These are phyloP conservation scores for Liopterus haemorrhoidalis DNA, from an alignment of 2,888 invertebrate species.

Conservation along the genomic window DNA sequence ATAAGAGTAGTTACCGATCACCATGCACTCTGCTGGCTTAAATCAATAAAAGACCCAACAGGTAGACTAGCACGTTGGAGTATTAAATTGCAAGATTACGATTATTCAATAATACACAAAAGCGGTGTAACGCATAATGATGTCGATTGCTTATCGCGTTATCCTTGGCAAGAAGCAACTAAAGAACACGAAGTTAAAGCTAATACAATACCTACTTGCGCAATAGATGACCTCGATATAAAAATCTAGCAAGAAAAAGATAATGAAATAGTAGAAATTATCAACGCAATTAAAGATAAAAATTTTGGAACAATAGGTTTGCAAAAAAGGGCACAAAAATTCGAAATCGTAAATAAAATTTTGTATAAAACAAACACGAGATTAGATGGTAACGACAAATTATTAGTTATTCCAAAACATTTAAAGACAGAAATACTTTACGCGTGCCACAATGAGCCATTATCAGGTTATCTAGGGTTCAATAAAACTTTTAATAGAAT, in stretches of 20 bases:
- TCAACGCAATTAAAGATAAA: conserved; percentile 20
- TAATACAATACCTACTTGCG: conserved; percentile 1
- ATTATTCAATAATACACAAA: conserved; percentile 22
- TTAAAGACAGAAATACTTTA: conserved; percentile 7
- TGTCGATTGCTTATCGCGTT: conserved; percentile 20
- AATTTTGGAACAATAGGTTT: conserved; percentile 20
- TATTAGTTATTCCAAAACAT: conserved; percentile 1
- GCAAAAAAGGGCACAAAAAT: conserved; percentile 25
- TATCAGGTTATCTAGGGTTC: conserved; percentile 4
- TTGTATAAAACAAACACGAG: conserved; percentile 1
- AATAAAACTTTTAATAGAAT: conserved; percentile 15
- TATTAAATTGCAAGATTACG: conserved; percentile 25
- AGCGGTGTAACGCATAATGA: conserved; percentile 15
- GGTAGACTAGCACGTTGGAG: conserved; percentile 23
- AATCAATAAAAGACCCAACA: conserved; percentile 11
- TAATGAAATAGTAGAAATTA: conserved; percentile 13
- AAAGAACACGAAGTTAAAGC: conserved; percentile 6
- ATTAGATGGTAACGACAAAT: not conserved
- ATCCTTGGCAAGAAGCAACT: not conserved
- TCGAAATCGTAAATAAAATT: not conserved
- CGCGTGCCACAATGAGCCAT: conserved; percentile 4
- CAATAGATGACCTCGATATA: conserved; percentile 18
- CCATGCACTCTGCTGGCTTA: conserved; percentile 20
- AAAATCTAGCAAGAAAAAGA: conserved; percentile 23
- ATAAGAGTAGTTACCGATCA: conserved; percentile 9